Evolutionary conservation across 2,797 vertebrate species (phyloP), one percentile per base, ranked within the genome.

Genomic region (Pipistrellus pipistrellus): DNA sequence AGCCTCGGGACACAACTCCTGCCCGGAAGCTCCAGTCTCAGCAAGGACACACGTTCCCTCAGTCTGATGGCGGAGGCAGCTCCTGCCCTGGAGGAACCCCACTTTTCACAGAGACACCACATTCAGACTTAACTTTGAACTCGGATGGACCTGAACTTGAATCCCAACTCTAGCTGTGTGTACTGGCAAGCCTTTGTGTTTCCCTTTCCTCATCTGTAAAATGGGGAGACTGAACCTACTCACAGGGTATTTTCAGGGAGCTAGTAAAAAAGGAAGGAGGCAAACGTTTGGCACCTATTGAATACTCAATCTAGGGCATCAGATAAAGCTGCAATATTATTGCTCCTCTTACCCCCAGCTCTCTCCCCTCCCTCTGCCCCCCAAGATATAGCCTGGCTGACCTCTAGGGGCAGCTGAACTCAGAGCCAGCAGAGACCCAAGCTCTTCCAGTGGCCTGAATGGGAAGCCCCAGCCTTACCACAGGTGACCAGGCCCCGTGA

Each of bases 401-500:
- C 11, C 38, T 46, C 11, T 7, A 20, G 57, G 66, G 77, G 44
- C 41, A 81, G 13, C 66, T 38, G 68, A 55, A 68, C 46, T 51
- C 38, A 55, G 75, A 89, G 48, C 27, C 59, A 23, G 30, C 21
- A 25, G 51, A 59, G n/a, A 32, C 32, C 72, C 57, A 17, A 77
- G 6, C 10, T 44, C 48, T 41, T 17, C 18, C 9, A 25, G 21
- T 1, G 30, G 32, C 38, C 82, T 0, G 8, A 57, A 75, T 0
- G 20, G 88, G 62, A 59, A 92, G 48, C 38, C 32, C 38, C 93
- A 44, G 51, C 3, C 97, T 97, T 97, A 98, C 98, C 95, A 0
- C 98, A 98, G 32, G 23, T 90, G 72, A 98, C 51, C 35, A 4
- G 10, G 9, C 94, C 96, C 8, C 2, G 0, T 0, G 9, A 0